A percentile compares a stretch with the other conserved stretches of the same genome.
Evolutionary conservation across 1,140 invertebrate species (phyloP).

Genomic region (Papilio dardanus): DNA sequence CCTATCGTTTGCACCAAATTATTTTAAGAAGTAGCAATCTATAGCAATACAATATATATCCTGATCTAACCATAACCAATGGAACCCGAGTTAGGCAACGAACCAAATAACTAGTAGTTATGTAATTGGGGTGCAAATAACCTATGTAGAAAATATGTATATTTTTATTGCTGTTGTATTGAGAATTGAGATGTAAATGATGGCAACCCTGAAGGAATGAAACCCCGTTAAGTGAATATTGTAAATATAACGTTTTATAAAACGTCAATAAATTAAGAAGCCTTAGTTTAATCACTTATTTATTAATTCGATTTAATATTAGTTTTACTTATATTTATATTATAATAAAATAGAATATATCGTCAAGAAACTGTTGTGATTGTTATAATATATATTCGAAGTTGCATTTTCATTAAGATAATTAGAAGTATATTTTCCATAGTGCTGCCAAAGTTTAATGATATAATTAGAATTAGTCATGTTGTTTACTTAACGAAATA

Average conservation of each 20-base stretch:
- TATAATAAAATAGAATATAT: slow-evolving; percentile 64
- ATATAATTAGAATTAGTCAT: slow-evolving; percentile 73
- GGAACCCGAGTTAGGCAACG: slow-evolving; percentile 39
- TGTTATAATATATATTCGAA: slow-evolving; percentile 78
- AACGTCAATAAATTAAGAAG: slow-evolving; percentile 51
- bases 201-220: slow-evolving; percentile 71
- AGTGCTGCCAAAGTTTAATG: slow-evolving; percentile 80
- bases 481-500: slow-evolving; percentile 74
- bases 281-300: slow-evolving; percentile 58
- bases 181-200: slow-evolving; percentile 58
- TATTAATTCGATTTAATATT: slow-evolving; percentile 61
- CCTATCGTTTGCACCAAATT: slow-evolving; percentile 37
- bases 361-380: slow-evolving; percentile 78
- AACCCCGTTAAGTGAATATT: slow-evolving; percentile 69
- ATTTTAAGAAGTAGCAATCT: background rate
- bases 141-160: slow-evolving; percentile 53
- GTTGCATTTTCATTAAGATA: slow-evolving; percentile 80
- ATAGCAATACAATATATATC: background rate
- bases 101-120: slow-evolving; percentile 50
- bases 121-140: slow-evolving; percentile 57
- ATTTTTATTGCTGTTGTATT: slow-evolving; percentile 63
- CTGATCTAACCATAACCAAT: background rate
- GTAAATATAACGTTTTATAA: slow-evolving; percentile 69
- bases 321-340: slow-evolving; percentile 62
- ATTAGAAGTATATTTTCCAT: slow-evolving; percentile 81